These are phyloP conservation scores for Rutpela maculata DNA, from an alignment of 2,888 invertebrate genomes.

Conservation along the genomic window DNA sequence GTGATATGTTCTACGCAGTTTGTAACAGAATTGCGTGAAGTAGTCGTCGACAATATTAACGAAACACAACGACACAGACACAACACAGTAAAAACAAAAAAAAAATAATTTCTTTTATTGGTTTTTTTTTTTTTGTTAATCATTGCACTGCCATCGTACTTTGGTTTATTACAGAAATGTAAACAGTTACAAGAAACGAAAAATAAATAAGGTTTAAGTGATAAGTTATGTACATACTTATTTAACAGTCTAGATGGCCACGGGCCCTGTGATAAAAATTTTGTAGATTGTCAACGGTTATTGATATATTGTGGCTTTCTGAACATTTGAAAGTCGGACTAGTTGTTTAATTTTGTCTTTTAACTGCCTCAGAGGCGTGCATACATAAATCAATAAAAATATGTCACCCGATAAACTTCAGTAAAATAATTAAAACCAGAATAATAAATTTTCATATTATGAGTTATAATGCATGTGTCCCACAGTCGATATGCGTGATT, in stretches of 20 bases:
- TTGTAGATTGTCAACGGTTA: conserved; percentile 38
- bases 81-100: too few species aligned
- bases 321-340: conserved; percentile 25
- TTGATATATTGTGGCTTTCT: conserved; percentile 38
- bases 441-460: neutral
- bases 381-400: conserved; percentile 15
- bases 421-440: conserved; percentile 15
- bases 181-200: neutral
- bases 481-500: conserved; percentile 6
- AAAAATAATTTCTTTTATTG: neutral
- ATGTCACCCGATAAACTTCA: conserved; percentile 7
- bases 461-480: neutral
- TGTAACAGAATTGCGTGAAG: too few species aligned
- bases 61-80: too few species aligned
- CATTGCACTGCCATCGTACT: neutral
- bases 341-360: conserved; percentile 39
- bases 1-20: too few species aligned
- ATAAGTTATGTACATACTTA: conserved; percentile 35
- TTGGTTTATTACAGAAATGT: neutral
- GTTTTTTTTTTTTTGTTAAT: neutral
- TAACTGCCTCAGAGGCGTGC: neutral
- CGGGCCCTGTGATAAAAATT: conserved; percentile 41
- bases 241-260: conserved; percentile 40
- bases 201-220: conserved; percentile 18
- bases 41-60: too few species aligned